A percentile compares a stretch with the other conserved stretches of the same genome.
Conservation (phyloP, 2,888 invertebrate genomes). For the Ligdia adustata region DNA sequence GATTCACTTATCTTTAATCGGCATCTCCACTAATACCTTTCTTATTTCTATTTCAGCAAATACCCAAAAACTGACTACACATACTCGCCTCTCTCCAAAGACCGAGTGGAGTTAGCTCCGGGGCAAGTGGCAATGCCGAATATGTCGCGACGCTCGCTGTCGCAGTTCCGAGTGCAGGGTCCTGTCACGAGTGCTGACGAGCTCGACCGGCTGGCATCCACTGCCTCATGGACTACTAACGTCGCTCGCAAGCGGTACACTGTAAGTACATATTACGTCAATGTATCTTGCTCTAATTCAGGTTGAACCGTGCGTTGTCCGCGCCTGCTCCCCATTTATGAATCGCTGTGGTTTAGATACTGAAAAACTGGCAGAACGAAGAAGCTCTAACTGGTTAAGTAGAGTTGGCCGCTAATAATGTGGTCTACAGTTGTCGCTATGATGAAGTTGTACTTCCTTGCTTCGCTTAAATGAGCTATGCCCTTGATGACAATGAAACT, state of each 20-base stretch:
- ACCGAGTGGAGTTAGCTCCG: constrained; percentile 90
- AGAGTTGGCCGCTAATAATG: too few relatives aligned
- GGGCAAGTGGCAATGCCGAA: constrained; percentile 94
- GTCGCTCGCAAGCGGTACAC: constrained; percentile 58
- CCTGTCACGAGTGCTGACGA: constrained; percentile 67
- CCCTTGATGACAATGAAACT: too few relatives aligned
- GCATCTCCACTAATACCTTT: background rate
- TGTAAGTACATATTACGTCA: constrained; percentile 50
- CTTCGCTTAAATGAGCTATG: too few relatives aligned
- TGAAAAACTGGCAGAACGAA: too few relatives aligned
- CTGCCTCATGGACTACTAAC: constrained; percentile 52
- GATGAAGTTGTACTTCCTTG: too few relatives aligned
- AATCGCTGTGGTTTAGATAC: too few relatives aligned
- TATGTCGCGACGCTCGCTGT: constrained; percentile 91
- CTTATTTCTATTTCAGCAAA: constrained; percentile 82
- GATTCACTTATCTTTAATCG: too few relatives aligned
- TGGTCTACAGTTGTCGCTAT: too few relatives aligned
- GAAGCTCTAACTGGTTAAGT: too few relatives aligned
- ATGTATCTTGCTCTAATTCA: too few relatives aligned
- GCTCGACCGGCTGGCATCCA: constrained; percentile 54
- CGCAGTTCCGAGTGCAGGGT: constrained; percentile 81
- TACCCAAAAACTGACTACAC: constrained; percentile 97
- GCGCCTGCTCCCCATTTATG: too few relatives aligned
- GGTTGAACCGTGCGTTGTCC: too few relatives aligned
- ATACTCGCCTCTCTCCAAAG: constrained; percentile 92